phyloP scores from a whole-genome alignment of 2,113 vertebrate species.

The Rhombomys opimus region DNA sequence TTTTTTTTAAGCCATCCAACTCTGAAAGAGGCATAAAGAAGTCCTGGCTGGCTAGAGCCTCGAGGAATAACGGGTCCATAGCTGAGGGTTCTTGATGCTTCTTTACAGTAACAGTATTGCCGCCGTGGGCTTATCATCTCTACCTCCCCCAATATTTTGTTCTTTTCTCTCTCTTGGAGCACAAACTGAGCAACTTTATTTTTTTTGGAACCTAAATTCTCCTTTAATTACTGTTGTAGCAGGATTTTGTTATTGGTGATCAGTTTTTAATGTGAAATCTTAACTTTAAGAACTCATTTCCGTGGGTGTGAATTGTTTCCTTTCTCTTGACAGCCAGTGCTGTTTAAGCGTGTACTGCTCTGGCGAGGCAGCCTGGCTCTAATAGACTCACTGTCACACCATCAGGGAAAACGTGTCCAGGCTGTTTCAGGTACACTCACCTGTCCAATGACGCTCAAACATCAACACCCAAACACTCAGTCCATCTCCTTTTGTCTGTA shows the following conservation, averaged over 20 bases:
- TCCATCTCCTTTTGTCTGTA: not conserved
- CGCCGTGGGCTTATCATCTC: not conserved
- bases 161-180: not conserved
- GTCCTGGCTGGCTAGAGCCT: not conserved
- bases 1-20: not conserved
- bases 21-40: slow-evolving; percentile 15
- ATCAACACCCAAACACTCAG: not conserved
- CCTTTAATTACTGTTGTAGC: slow-evolving; percentile 14
- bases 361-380: not conserved
- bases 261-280: slow-evolving; percentile 27
- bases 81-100: slow-evolving; percentile 23
- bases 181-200: slow-evolving; percentile 14
- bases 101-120: not conserved
- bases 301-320: not conserved
- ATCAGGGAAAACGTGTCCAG: not conserved
- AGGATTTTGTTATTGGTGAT: slow-evolving; percentile 52
- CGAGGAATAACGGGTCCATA: not conserved
- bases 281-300: not conserved
- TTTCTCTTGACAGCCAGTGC: not conserved
- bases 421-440: not conserved
- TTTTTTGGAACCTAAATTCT: not conserved
- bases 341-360: slow-evolving; percentile 12
- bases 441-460: not conserved
- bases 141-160: not conserved
- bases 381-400: not conserved